These are phyloP conservation scores for Aethes cnicana DNA, from an alignment of 2,888 invertebrate genomes.

Conservation along the genomic window DNA sequence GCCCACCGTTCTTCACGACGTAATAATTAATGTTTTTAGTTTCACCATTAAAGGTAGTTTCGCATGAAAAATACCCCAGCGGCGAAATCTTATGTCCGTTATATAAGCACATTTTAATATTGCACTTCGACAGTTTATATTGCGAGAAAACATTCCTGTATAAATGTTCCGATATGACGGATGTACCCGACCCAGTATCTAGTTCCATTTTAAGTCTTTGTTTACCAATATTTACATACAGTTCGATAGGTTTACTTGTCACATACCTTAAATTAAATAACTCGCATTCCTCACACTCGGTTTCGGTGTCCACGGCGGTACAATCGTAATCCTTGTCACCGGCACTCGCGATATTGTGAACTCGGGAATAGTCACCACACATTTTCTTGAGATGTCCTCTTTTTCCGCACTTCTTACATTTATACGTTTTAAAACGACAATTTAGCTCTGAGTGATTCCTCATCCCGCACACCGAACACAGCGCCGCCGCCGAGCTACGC, in stretches of 20 bases:
- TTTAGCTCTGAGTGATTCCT: conserved; percentile 26
- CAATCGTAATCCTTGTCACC: background rate
- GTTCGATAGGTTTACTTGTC: conserved; percentile 24
- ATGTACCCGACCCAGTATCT: conserved; percentile 34
- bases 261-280: conserved; percentile 35
- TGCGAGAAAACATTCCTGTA: conserved; percentile 25
- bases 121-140: conserved; percentile 14
- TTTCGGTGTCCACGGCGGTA: background rate
- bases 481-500: background rate
- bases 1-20: too few species aligned
- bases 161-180: conserved; percentile 33
- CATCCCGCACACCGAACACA: conserved; percentile 33
- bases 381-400: conserved; percentile 39
- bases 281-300: conserved; percentile 31
- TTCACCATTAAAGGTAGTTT: too few species aligned
- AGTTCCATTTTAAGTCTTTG: conserved; percentile 31
- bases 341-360: conserved; percentile 9
- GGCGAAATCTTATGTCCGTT: conserved; percentile 38
- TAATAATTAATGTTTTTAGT: too few species aligned
- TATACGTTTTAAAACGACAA: conserved; percentile 34
- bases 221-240: conserved; percentile 21
- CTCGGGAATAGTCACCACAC: conserved; percentile 22
- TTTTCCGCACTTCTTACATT: conserved; percentile 34
- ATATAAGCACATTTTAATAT: conserved; percentile 37
- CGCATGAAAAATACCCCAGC: conserved; percentile 28